phyloP scores from a whole-genome alignment of 2,888 invertebrate species.

The Drosophila affinis region DNA sequence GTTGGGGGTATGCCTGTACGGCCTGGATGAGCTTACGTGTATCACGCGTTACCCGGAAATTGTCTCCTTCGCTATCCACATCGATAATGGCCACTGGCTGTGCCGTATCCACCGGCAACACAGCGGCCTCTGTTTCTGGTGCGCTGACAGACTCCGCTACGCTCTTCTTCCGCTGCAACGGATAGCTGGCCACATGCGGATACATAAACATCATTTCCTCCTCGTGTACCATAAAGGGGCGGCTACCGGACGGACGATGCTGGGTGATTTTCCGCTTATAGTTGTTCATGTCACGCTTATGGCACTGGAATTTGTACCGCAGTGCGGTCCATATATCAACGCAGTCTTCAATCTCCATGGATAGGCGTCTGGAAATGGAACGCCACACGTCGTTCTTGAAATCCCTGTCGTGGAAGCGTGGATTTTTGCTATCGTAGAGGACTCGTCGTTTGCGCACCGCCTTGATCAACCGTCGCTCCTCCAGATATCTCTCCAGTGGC shows the following conservation, averaged over 20 bases:
- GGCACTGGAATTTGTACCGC: constrained; percentile 71
- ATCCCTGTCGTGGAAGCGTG: constrained; percentile 57
- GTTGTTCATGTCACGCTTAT: constrained; percentile 62
- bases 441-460: constrained; percentile 60
- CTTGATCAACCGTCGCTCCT: constrained; percentile 62
- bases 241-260: constrained; percentile 16
- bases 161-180: background rate
- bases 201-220: constrained; percentile 78
- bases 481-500: constrained; percentile 4
- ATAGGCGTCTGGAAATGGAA: constrained; percentile 58
- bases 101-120: constrained; percentile 42
- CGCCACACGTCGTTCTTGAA: constrained; percentile 70
- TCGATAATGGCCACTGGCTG: constrained; percentile 61
- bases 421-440: constrained; percentile 66
- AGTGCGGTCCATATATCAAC: constrained; percentile 71
- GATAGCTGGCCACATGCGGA: constrained; percentile 57
- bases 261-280: constrained; percentile 36
- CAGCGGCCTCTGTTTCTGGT: background rate
- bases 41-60: background rate
- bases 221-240: constrained; percentile 73
- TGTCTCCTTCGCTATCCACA: constrained; percentile 48
- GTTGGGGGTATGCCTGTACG: constrained; percentile 68
- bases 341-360: constrained; percentile 53
- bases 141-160: background rate
- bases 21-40: constrained; percentile 58